Evolutionary conservation across 2,888 invertebrate genomes (phyloP), one percentile per base, ranked within the genome.

Genomic region (Apotomis capreana): DNA sequence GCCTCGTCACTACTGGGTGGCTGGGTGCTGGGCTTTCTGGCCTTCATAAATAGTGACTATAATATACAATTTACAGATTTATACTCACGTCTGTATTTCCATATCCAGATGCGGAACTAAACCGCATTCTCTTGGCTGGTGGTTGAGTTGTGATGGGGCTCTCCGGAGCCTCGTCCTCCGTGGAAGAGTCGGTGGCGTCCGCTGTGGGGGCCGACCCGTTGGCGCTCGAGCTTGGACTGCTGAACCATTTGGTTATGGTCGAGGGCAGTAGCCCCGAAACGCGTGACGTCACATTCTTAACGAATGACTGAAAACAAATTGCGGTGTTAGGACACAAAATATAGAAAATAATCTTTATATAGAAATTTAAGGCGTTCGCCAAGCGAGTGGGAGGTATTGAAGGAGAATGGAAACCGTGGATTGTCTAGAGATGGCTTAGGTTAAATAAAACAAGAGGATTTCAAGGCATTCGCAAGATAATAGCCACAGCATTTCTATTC

Each of bases 241-340:
- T 86, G 72, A 95, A 94, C 94, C 94, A 94, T 78, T 93, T 94
- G 5, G 92, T 92, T 71, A 95, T 85, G 46, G 94, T 93, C 68
- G 95, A 93, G 26, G 95, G 95, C 79, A 96, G 90, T 49, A 96
- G 87, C 70, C 94, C 95, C 3, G 95, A 94, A 69, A 96, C 94
- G 79, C 94, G 94, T 71, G 94, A 94, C 76, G 95, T 95, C 68
- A 96, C 94, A 92, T 95, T 95, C 82, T 94, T 94, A 74, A 96
- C 95, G 84, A 96, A 95, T 36, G 96, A 96, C 96, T 96, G 92
- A 61, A 94, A 94, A 77, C 74, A 78, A 74, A 52, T 49, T 10
- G 6, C 9, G 10, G 9, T 49, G 49, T 49, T 49, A 49, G 49
- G 9, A 49, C 49, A 49, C 9, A 9, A 10, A 8, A 49, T 49